These are phyloP conservation scores for Cactoblastis cactorum DNA, from an alignment of 2,888 invertebrate species.

Conservation along the genomic window DNA sequence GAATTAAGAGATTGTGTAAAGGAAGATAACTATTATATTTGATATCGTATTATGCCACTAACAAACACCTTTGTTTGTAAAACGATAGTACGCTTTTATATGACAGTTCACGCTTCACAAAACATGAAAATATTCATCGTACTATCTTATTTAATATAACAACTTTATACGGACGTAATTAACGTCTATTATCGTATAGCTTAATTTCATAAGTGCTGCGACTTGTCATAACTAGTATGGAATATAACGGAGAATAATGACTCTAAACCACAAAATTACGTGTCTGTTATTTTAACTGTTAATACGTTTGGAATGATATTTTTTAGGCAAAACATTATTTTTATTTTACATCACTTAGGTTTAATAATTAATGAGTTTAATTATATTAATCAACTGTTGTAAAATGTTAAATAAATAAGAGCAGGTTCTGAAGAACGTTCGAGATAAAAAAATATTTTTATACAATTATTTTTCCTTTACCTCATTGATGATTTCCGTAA, in stretches of 20 bases:
- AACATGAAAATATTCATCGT: not conserved
- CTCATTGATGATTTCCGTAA: too few species aligned
- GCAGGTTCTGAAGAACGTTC: too few species aligned
- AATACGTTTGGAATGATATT: too few species aligned
- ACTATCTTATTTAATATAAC: not conserved
- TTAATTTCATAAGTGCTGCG: not conserved
- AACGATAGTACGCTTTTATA: not conserved
- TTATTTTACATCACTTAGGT: too few species aligned
- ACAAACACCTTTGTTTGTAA: constrained; percentile 2
- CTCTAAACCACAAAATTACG: not conserved
- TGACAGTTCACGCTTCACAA: not conserved
- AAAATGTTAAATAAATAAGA: too few species aligned
- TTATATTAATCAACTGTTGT: too few species aligned
- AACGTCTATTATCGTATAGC: not conserved
- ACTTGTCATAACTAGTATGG: not conserved
- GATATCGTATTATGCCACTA: not conserved
- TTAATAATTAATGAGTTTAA: too few species aligned
- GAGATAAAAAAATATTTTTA: too few species aligned
- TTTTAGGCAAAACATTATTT: too few species aligned
- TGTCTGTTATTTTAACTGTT: not conserved
- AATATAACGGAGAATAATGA: constrained; percentile 5
- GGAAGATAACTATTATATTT: not conserved
- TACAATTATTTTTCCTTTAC: too few species aligned
- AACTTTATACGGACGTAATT: not conserved
- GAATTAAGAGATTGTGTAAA: not conserved